Evolutionary conservation across 2,888 invertebrate species (phyloP).

Genomic region (Cerastis leucographa): DNA sequence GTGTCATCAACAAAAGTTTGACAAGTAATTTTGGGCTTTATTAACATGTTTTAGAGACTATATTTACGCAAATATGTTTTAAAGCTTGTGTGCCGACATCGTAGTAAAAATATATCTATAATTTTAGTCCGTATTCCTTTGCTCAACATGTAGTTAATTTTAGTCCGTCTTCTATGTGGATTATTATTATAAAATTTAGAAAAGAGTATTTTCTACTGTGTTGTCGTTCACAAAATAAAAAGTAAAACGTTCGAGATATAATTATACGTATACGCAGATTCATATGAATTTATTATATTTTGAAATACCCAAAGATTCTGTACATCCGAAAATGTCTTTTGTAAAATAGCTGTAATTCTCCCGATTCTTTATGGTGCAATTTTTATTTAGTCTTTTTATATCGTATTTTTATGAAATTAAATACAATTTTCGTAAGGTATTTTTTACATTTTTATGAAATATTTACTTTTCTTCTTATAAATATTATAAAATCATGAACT

Average conservation of each 20-base stretch:
- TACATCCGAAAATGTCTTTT: conserved; percentile 11
- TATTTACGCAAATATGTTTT: conserved; percentile 17
- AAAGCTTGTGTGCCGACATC: conserved; percentile 14
- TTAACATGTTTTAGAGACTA: conserved; percentile 8
- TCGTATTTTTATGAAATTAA: conserved; percentile 55
- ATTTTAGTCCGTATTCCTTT: conserved; percentile 55
- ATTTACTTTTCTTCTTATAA: conserved; percentile 36
- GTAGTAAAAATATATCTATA: conserved; percentile 30
- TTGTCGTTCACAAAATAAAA: conserved; percentile 1
- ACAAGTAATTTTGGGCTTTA: conserved; percentile 32
- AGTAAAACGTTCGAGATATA: conserved; percentile 5
- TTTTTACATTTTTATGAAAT: conserved; percentile 37
- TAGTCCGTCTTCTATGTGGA: conserved; percentile 34
- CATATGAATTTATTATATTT: conserved; percentile 25
- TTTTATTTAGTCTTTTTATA: conserved; percentile 56
- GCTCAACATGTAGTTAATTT: conserved; percentile 60
- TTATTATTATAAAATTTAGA: not conserved
- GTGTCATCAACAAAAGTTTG: conserved; percentile 45
- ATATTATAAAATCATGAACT: conserved; percentile 40
- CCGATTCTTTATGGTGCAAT: conserved; percentile 63
- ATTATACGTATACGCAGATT: conserved; percentile 16
- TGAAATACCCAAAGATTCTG: conserved; percentile 42
- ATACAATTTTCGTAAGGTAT: conserved; percentile 42
- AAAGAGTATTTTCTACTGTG: conserved; percentile 33
- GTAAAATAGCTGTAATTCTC: conserved; percentile 26